Evolutionary conservation across 2,888 invertebrate genomes (phyloP), one percentile per base, ranked within the genome.

Genomic region (Lucinisca nassula): DNA sequence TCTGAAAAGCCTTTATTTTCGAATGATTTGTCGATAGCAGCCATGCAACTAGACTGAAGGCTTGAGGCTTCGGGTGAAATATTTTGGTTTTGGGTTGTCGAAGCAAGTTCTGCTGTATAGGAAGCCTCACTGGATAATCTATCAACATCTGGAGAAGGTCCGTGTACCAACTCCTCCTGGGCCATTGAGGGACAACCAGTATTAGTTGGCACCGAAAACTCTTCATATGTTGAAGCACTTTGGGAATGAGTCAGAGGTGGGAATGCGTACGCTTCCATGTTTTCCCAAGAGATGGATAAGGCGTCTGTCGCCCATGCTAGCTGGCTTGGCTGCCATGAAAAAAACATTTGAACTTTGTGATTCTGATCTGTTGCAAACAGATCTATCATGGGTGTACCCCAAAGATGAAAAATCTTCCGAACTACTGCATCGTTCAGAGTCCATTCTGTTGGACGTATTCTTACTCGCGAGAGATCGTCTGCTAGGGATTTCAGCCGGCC

Each of bases 301-400:
- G 74, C 84, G 79, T 84, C 84, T 80, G 78, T 30, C 67, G 85
- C 82, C 55, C 27, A 72, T 17, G 89, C 85, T 77, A 70, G 51
- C 17, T 24, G 45, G 8, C 51, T 51, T 17, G 77, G 81, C 55
- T 79, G 49, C 88, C 79, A 86, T 32, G 88, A 74, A 27, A 79
- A 86, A 77, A 79, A 90, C 0, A 85, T 32, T 38, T 30, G 73
- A 14, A 79, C 27, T 17, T 88, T 76, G n/a, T 55, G 67, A 85
- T 88, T 30, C 38, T 24, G 14, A 1, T 17, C 24, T n/a, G 82
- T 73, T 12, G 87, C 88, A 82, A 51, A 51, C 17, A n/a, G 51
- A 51, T 51, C 14, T 51, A 51, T n/a, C n/a, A 51, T 21, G 3
- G 76, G 80, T 14, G 8, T 17, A 17, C 85, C 81, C 85, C 85